Percentiles rank a stretch among this genome's conserved stretches.
These are phyloP conservation scores for Syrista parreyssii DNA, from an alignment of 2,888 invertebrate species.

Conservation along the genomic window DNA sequence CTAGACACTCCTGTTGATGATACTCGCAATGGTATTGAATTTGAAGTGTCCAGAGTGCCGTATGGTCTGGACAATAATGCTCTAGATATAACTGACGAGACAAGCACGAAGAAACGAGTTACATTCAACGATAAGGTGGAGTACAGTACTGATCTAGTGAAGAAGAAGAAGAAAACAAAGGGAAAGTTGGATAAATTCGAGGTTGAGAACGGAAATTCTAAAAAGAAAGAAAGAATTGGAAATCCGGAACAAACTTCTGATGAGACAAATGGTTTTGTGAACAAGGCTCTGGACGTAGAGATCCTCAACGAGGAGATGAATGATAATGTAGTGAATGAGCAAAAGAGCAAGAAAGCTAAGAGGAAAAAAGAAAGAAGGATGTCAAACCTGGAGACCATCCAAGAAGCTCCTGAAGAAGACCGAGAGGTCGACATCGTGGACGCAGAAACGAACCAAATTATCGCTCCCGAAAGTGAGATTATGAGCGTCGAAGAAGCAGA, in stretches of 20 bases:
- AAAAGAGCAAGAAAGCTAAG: slow-evolving; percentile 42
- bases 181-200: slow-evolving; percentile 57
- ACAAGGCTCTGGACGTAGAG: slow-evolving; percentile 51
- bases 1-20: slow-evolving; percentile 30
- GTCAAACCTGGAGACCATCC: slow-evolving; percentile 53
- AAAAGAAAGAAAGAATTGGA: slow-evolving; percentile 35
- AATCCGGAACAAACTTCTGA: slow-evolving; percentile 11
- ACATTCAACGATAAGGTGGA: slow-evolving; percentile 60
- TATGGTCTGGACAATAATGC: slow-evolving; percentile 55
- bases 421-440: slow-evolving; percentile 7
- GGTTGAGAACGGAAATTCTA: slow-evolving; percentile 47
- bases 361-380: slow-evolving; percentile 38
- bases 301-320: slow-evolving; percentile 41
- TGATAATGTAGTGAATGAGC: slow-evolving; percentile 54
- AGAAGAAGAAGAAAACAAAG: slow-evolving; percentile 45
- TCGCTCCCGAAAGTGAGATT: not conserved
- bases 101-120: slow-evolving; percentile 51
- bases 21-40: slow-evolving; percentile 36
- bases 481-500: slow-evolving; percentile 7
- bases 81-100: slow-evolving; percentile 57
- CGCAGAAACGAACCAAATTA: not conserved
- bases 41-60: slow-evolving; percentile 47
- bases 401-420: slow-evolving; percentile 48
- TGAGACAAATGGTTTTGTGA: slow-evolving; percentile 41
- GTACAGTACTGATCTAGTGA: slow-evolving; percentile 47